Conservation (phyloP, 2,797 vertebrate genomes). For the Loriculus beryllinus region DNA sequence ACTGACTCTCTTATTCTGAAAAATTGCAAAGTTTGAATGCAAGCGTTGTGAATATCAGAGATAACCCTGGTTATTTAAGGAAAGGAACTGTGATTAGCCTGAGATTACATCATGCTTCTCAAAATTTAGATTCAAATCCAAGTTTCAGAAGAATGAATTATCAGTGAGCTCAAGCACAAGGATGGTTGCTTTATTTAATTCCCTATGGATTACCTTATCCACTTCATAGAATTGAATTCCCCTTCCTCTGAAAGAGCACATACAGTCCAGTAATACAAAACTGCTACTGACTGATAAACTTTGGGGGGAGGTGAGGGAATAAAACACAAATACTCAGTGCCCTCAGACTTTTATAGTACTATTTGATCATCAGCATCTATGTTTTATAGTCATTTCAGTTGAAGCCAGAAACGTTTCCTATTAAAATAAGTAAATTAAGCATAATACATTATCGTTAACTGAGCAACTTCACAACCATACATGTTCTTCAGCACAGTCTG, state of each 20-base stretch:
- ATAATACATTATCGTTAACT: not conserved
- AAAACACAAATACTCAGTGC: not conserved
- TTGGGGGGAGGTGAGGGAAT: not conserved
- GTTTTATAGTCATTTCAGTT: not conserved
- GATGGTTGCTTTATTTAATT: not conserved
- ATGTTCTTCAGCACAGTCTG: not conserved
- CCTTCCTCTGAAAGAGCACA: not conserved
- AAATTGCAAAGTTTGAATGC: not conserved
- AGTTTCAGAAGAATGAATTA: not conserved
- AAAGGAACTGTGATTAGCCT: not conserved
- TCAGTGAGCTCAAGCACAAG: not conserved
- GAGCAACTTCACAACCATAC: not conserved
- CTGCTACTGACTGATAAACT: not conserved
- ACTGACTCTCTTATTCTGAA: constrained; percentile 94
- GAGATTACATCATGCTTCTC: not conserved
- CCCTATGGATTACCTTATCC: not conserved
- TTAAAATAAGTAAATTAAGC: not conserved
- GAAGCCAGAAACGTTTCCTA: not conserved
- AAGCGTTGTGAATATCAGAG: not conserved
- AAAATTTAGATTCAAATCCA: not conserved
- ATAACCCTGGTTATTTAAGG: not conserved
- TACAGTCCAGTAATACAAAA: not conserved
- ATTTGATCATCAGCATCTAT: not conserved
- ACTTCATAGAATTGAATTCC: not conserved
- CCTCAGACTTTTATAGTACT: not conserved